Base-by-base conservation (phyloP, 2,888 invertebrate species). In the Ectropis crepuscularia region DNA sequence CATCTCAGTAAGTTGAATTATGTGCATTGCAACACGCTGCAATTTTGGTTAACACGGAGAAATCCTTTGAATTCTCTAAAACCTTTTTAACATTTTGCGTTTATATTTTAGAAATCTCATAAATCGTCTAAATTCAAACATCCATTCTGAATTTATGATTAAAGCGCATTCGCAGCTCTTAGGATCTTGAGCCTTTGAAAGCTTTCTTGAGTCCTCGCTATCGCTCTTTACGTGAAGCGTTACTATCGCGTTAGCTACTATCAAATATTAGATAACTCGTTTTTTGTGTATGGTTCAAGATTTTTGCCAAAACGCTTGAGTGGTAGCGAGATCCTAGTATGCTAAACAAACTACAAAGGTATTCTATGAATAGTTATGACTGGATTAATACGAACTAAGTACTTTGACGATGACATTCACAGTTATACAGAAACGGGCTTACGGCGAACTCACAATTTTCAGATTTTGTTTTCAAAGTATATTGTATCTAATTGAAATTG, bases 111-210 rank as follows among this genome's bases (percentile, higher is more conserved):
- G 41, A 38, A 6, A 28, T 28, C 28, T 51, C 12, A 11, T 39
- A 43, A 49, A 57, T 57, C 42, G 47, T 50, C 39, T 53, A 51
- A 46, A 51, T 59, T 8, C n/a, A 37, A 37, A 50, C 51, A 45
- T 28, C 28, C 41, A 51, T 51, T 46, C 36, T 11, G 51, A 46
- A 59, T 59, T 51, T 42, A 45, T 59, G 38, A 47, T 50, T 11
- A 11, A 38, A 50, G 28, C 28, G 50, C 39, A 50, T 58, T 43
- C 11, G 50, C 39, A 50, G 50, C 12, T 42, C 42, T 49, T 47
- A 16, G 9, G 37, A 37, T 37, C 57, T 16, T 41, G 8, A 37
- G 37, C 41, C 36, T 36, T 6, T 41, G n/a, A 37, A 57, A 57
- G 49, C 58, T 46, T 28, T 4, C 16, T 28, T 28, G 16, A 28